Evolutionary conservation across 2,113 vertebrate genomes (phyloP).

Genomic region (Clupea harengus): DNA sequence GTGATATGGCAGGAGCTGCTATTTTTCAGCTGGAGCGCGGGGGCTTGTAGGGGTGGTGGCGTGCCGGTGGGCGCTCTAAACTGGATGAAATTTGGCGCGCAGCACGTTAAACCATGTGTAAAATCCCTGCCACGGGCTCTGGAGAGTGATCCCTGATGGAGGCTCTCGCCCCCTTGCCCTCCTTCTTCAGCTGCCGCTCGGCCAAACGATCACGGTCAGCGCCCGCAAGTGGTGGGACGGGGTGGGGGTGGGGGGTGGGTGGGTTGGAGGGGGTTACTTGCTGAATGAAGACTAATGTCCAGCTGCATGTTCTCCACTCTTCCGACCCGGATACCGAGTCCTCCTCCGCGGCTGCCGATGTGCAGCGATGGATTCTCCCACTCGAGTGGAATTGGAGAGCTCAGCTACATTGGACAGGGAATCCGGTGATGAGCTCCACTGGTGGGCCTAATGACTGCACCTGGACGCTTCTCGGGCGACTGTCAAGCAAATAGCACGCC

Average conservation of each 20-base stretch:
- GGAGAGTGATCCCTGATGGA: conserved; percentile 63
- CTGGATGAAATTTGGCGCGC: conserved; percentile 61
- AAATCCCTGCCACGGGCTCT: conserved; percentile 63
- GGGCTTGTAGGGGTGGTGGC: neutral
- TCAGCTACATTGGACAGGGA: neutral
- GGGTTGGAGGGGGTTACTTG: neutral
- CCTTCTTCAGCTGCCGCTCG: conserved; percentile 51
- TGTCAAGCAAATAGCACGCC: neutral
- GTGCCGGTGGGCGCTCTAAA: conserved; percentile 59
- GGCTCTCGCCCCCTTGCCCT: conserved; percentile 35
- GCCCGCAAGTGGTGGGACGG: neutral
- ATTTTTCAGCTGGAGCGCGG: conserved; percentile 55
- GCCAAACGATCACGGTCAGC: neutral
- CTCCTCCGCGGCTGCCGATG: neutral
- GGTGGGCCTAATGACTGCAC: conserved; percentile 2
- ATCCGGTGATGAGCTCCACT: neutral
- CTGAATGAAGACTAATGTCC: conserved; percentile 59
- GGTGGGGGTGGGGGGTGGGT: neutral
- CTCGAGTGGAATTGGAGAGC: neutral
- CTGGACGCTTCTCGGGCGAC: conserved; percentile 5
- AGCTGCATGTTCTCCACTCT: conserved; percentile 45
- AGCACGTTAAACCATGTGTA: conserved; percentile 73
- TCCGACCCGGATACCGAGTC: neutral
- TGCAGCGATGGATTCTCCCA: neutral
- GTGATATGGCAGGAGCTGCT: conserved; percentile 49